phyloP scores from a whole-genome alignment of 2,888 invertebrate genomes.

The Suillia variegata region DNA sequence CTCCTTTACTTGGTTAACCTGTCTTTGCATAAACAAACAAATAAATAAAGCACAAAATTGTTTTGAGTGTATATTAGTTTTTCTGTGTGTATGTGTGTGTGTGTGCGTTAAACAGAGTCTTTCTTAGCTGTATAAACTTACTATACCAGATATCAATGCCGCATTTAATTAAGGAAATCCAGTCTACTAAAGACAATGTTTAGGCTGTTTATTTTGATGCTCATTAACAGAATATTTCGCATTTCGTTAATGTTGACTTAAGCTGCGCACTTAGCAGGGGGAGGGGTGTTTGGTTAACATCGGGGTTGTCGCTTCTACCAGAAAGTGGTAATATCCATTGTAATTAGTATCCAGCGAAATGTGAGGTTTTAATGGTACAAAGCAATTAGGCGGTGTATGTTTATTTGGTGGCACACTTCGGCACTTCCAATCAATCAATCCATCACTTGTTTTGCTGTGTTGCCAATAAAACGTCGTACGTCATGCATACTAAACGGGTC shows the following conservation, averaged over 20 bases:
- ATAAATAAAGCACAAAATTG: neutral
- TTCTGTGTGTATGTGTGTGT: conserved; percentile 15
- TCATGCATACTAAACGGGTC: neutral
- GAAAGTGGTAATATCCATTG: neutral
- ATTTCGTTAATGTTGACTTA: neutral
- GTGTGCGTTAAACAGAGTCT: too few species aligned
- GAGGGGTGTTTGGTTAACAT: too few species aligned
- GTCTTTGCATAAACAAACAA: too few species aligned
- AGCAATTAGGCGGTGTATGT: neutral
- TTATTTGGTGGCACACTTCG: neutral
- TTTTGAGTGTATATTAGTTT: neutral
- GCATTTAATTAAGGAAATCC: conserved; percentile 43
- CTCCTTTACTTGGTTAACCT: too few species aligned
- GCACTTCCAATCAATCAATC: neutral
- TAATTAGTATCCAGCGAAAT: neutral
- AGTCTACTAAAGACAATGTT: neutral
- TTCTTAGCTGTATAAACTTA: conserved; percentile 1
- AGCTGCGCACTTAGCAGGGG: neutral
- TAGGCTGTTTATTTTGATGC: neutral
- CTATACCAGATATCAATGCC: conserved; percentile 28
- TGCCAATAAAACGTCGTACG: neutral
- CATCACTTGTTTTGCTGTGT: neutral
- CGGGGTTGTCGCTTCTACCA: too few species aligned
- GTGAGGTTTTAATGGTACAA: neutral
- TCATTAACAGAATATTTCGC: neutral